Conservation (phyloP, 2,888 invertebrate genomes). For the Octodonta nipae region DNA sequence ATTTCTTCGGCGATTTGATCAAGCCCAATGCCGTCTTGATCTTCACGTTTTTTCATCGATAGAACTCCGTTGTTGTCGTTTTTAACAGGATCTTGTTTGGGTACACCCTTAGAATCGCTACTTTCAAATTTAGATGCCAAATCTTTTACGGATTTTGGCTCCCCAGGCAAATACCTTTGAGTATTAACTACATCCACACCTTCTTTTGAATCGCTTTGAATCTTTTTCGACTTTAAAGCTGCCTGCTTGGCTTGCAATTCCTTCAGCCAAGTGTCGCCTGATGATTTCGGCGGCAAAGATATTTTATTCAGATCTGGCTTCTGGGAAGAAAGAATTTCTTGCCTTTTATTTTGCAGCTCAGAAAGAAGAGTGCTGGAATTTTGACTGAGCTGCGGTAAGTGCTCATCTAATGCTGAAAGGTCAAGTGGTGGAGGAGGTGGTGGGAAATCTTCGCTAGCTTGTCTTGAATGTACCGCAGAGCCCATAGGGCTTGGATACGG, state of each 20-base stretch:
- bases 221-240: slow-evolving; percentile 44
- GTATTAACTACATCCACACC: slow-evolving; percentile 24
- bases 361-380: slow-evolving; percentile 40
- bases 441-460: slow-evolving; percentile 79
- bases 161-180: slow-evolving; percentile 18
- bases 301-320: slow-evolving; percentile 31
- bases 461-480: slow-evolving; percentile 67
- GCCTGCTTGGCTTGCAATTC: slow-evolving; percentile 71
- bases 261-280: slow-evolving; percentile 56
- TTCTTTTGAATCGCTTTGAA: slow-evolving; percentile 30
- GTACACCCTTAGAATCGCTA: slow-evolving; percentile 24
- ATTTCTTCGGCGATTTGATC: slow-evolving; percentile 44
- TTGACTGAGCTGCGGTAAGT: slow-evolving; percentile 26
- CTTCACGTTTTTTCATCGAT: slow-evolving; percentile 25
- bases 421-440: slow-evolving; percentile 74
- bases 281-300: slow-evolving; percentile 20
- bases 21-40: slow-evolving; percentile 29
- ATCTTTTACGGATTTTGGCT: slow-evolving; percentile 50
- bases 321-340: slow-evolving; percentile 43
- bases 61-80: slow-evolving; percentile 16
- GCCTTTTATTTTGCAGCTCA: slow-evolving; percentile 51
- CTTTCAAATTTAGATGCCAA: slow-evolving; percentile 70
- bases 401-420: slow-evolving; percentile 49
- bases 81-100: slow-evolving; percentile 10
- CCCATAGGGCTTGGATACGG: slow-evolving; percentile 70